Conservation (phyloP, 2,113 vertebrate species). For the Microtus ochrogaster region DNA sequence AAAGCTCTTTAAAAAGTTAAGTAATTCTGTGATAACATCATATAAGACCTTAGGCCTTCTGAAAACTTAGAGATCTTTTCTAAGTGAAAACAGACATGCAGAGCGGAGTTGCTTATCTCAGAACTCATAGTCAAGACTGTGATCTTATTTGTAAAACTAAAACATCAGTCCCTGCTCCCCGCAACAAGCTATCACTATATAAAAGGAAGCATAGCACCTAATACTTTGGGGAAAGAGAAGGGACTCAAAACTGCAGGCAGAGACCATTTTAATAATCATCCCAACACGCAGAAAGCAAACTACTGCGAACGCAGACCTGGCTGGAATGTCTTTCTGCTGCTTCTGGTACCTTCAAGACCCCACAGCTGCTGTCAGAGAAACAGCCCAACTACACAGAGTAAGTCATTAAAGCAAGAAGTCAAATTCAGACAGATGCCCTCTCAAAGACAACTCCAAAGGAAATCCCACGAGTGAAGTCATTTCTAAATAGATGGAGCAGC, state of each 20-base stretch:
- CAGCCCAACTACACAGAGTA: neutral
- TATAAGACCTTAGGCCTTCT: conserved; percentile 2
- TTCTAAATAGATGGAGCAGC: conserved; percentile 5
- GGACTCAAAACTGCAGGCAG: neutral
- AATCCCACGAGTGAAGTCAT: neutral
- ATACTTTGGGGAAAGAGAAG: conserved; percentile 1
- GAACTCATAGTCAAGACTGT: neutral
- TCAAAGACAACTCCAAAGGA: conserved; percentile 16
- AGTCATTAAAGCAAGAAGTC: conserved; percentile 18
- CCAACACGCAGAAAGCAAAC: conserved; percentile 38
- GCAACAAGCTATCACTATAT: neutral
- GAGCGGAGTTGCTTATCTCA: neutral
- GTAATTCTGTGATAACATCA: conserved; percentile 34
- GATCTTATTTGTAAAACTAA: conserved; percentile 42
- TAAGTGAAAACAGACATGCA: conserved; percentile 1
- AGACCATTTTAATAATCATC: neutral
- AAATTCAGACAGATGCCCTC: neutral
- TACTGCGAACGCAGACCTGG: neutral
- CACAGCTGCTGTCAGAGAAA: neutral
- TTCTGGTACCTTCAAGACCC: neutral
- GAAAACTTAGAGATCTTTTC: conserved; percentile 51
- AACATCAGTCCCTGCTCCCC: neutral
- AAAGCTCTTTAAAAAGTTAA: neutral
- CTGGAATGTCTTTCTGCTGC: neutral
- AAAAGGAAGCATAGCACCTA: conserved; percentile 25